Conservation (phyloP, 2,797 vertebrate genomes). For the Jordanella pulchra region DNA sequence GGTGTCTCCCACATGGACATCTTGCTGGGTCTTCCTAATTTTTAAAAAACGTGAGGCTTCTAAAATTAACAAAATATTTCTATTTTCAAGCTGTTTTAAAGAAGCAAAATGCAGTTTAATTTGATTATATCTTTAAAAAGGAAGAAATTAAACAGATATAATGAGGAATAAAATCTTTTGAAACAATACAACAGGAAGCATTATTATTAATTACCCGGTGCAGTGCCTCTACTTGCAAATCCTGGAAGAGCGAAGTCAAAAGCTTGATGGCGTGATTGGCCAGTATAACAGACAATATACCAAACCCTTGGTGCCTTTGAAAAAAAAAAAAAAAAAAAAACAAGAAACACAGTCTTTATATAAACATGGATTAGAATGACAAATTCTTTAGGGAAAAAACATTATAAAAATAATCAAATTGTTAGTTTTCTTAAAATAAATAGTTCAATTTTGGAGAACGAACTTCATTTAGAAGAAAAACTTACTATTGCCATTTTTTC, state of each 20-base stretch:
- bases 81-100: not conserved
- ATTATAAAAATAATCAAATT: too few species aligned
- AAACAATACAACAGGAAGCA: not conserved
- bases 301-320: slow-evolving; percentile 94
- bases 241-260: slow-evolving; percentile 94
- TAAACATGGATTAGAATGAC: not conserved
- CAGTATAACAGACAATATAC: slow-evolving; percentile 93
- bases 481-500: not conserved
- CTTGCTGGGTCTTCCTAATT: too few species aligned
- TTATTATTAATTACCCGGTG: slow-evolving; percentile 83
- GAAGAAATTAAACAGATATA: not conserved
- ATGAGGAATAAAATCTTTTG: not conserved
- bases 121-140: not conserved
- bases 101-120: not conserved
- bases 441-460: not conserved
- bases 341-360: not conserved
- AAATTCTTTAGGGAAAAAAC: not conserved
- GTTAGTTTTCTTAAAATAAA: not conserved
- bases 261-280: slow-evolving; percentile 96
- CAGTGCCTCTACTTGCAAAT: slow-evolving; percentile 94
- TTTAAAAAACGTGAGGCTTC: too few species aligned
- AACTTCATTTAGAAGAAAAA: not conserved
- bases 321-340: slow-evolving; percentile 9
- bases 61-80: too few species aligned
- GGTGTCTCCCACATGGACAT: too few species aligned